Conservation (phyloP, 2,113 vertebrate species). For the Apeltes quadracus region DNA sequence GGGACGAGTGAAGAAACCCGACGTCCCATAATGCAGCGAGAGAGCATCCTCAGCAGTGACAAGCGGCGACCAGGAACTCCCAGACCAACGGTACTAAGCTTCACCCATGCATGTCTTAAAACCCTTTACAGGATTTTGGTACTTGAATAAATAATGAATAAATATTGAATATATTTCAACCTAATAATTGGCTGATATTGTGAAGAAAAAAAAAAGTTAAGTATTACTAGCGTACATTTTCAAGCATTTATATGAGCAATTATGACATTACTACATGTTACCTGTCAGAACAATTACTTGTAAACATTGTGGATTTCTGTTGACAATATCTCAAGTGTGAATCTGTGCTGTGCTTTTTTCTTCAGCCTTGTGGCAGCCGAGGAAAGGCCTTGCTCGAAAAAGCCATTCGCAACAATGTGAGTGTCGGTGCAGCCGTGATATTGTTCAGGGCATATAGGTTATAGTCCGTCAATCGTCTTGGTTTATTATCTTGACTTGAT, state of each 20-base stretch:
- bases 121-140: background rate
- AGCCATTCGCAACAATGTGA: conserved; percentile 88
- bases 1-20: conserved; percentile 21
- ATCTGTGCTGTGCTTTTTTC: conserved; percentile 16
- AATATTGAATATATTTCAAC: background rate
- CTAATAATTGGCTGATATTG: background rate
- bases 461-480: background rate
- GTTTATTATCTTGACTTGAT: background rate
- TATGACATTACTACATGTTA: background rate
- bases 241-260: background rate
- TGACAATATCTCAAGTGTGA: background rate
- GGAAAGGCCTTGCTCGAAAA: conserved; percentile 88
- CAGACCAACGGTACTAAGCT: conserved; percentile 55
- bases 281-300: background rate
- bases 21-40: conserved; percentile 26
- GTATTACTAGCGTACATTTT: background rate
- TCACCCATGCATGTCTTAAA: background rate
- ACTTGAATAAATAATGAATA: background rate
- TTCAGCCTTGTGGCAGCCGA: conserved; percentile 83
- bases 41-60: conserved; percentile 38
- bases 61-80: conserved; percentile 54
- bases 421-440: conserved; percentile 35
- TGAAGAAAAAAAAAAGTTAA: background rate
- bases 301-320: background rate
- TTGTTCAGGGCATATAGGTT: background rate